Evolutionary conservation across 1,140 invertebrate genomes (phyloP), one percentile per base, ranked within the genome.

Genomic region (Atta texana): DNA sequence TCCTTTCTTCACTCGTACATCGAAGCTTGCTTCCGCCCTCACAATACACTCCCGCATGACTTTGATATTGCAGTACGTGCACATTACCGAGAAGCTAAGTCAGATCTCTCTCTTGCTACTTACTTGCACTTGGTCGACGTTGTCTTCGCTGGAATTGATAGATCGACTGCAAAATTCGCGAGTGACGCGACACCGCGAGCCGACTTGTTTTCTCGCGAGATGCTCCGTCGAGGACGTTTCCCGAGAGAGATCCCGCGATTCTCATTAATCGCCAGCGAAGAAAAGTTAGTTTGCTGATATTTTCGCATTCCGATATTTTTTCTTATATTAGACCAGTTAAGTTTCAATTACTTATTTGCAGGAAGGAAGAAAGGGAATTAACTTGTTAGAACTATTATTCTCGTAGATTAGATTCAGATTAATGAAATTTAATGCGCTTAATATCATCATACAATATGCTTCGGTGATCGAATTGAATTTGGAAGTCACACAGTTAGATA

Each of bases 141-240:
- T 24, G 80, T 57, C 55, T 78, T 74, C 59, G 59, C 16, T 71
- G 69, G 61, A 90, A 90, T 90, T 90, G 88, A 90, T 90, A 71
- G 89, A 90, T 90, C 80, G 88, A 77, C 78, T 49, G 55, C 28
- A 71, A 59, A 28, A 49, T 53, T 12, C 71, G 72, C 28, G 24
- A 57, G 57, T 28, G 53, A 59, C 3, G 69, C 53, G 24, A 61
- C 31, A 14, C 44, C 39, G 44, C 34, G 78, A 68, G 21, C 71
- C 34, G 51, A 28, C 16, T 44, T 28, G 53, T 74, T 86, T 55
- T 88, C 75, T 57, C 82, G 44, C n/a, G 55, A 57, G 87, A 39
- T n/a, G 28, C 59, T 69, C 14, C 39, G 24, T 5, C 55, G 55
- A 55, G 64, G 31, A 69, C 21, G 12, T 8, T 34, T 71, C 16